These are phyloP conservation scores for Spilarctia lutea DNA, from an alignment of 2,888 invertebrate species.

Conservation along the genomic window DNA sequence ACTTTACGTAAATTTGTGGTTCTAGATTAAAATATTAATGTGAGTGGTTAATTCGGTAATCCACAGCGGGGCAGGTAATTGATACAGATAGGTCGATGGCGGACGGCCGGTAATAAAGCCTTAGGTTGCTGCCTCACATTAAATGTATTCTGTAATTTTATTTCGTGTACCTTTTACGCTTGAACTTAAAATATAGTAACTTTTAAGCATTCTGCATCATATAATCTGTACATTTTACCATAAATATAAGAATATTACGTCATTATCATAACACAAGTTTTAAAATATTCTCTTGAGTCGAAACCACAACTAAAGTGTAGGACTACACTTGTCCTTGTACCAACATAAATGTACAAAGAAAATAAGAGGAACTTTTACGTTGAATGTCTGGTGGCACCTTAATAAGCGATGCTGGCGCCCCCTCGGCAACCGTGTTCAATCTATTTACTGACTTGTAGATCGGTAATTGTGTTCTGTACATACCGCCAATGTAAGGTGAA, in stretches of 20 bases:
- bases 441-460: slow-evolving; percentile 51
- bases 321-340: background rate
- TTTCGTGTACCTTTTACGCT: background rate
- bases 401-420: slow-evolving; percentile 16
- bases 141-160: background rate
- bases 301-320: background rate
- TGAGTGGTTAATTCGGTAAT: slow-evolving; percentile 58
- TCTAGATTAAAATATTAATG: slow-evolving; percentile 60
- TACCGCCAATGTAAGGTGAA: slow-evolving; percentile 17
- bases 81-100: slow-evolving; percentile 57
- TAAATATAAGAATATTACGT: background rate
- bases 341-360: background rate
- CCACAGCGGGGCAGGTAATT: slow-evolving; percentile 58
- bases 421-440: slow-evolving; percentile 42
- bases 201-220: background rate
- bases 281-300: background rate
- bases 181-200: background rate
- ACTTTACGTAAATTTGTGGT: slow-evolving; percentile 42
- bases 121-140: slow-evolving; percentile 42
- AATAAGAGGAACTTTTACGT: background rate
- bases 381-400: slow-evolving; percentile 15
- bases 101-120: slow-evolving; percentile 27
- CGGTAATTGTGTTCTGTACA: slow-evolving; percentile 48
- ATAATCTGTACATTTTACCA: background rate
- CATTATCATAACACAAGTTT: background rate